Conservation (phyloP, 2,888 invertebrate species). For the Orthosia gothica region DNA sequence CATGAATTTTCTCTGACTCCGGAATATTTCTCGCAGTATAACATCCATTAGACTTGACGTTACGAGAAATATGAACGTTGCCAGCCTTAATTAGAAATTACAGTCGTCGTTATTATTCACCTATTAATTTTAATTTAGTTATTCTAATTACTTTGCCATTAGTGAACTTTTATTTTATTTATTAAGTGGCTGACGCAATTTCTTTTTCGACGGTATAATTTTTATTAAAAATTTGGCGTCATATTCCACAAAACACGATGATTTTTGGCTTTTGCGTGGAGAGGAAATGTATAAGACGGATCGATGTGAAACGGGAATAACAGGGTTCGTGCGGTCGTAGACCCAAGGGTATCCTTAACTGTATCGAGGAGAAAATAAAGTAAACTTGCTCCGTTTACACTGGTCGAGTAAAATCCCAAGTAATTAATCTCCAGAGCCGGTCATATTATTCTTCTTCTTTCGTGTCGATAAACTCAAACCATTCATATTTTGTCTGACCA, state of each 20-base stretch:
- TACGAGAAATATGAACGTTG: constrained; percentile 34
- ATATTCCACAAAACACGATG: constrained; percentile 16
- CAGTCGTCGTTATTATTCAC: constrained; percentile 18
- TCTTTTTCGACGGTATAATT: constrained; percentile 8
- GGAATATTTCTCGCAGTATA: constrained; percentile 33
- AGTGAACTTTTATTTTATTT: constrained; percentile 18
- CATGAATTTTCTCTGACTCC: constrained; percentile 51
- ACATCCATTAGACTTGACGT: constrained; percentile 41
- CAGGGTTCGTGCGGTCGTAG: constrained; percentile 30
- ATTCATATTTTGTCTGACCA: too few relatives aligned
- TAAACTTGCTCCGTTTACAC: neutral
- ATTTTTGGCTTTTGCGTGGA: constrained; percentile 27
- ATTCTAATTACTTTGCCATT: constrained; percentile 32
- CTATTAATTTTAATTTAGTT: constrained; percentile 22
- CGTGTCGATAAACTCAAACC: too few relatives aligned
- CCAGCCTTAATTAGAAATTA: constrained; percentile 32
- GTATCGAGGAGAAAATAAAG: constrained; percentile 15
- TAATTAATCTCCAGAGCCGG: neutral
- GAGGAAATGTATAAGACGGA: constrained; percentile 16
- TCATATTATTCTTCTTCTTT: too few relatives aligned
- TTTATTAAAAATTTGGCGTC: constrained; percentile 35
- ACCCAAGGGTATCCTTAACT: constrained; percentile 25
- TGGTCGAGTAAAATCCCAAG: neutral
- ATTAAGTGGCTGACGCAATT: neutral
- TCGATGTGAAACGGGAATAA: constrained; percentile 36